Conservation (phyloP, 2,797 vertebrate genomes). For the Notolabrus celidotus region DNA sequence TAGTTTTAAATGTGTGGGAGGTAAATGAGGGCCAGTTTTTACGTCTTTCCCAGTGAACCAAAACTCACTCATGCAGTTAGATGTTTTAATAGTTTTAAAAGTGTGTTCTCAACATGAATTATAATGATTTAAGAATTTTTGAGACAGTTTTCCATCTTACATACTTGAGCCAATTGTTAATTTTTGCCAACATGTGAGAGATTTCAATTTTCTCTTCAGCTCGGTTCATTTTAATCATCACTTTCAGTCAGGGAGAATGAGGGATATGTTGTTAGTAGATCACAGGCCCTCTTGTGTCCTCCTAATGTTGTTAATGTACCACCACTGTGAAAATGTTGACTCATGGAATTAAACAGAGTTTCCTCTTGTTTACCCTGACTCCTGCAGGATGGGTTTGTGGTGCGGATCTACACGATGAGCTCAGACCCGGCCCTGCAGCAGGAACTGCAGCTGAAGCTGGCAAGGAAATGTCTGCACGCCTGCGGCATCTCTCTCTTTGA, state of each 20-base stretch:
- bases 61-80: slow-evolving; percentile 1
- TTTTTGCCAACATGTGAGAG: too few species aligned
- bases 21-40: neutral
- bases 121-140: too few species aligned
- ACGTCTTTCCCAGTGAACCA: neutral
- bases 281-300: neutral
- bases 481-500: slow-evolving; percentile 99
- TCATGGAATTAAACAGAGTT: slow-evolving; percentile 28
- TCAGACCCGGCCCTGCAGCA: slow-evolving; percentile 96
- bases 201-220: too few species aligned
- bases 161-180: too few species aligned
- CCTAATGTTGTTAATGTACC: neutral
- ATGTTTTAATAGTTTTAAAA: neutral
- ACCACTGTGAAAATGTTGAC: slow-evolving; percentile 1
- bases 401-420: slow-evolving; percentile 97
- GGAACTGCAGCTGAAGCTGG: slow-evolving; percentile 98
- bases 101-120: neutral
- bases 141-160: too few species aligned
- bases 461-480: slow-evolving; percentile 98
- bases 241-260: slow-evolving; percentile 1
- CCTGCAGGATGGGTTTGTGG: slow-evolving; percentile 96
- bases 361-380: slow-evolving; percentile 18
- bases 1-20: slow-evolving; percentile 7
- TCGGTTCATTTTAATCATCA: neutral
- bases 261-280: too few species aligned